These are phyloP conservation scores for Cloeon dipterum DNA, from an alignment of 2,888 invertebrate genomes.

Conservation along the genomic window DNA sequence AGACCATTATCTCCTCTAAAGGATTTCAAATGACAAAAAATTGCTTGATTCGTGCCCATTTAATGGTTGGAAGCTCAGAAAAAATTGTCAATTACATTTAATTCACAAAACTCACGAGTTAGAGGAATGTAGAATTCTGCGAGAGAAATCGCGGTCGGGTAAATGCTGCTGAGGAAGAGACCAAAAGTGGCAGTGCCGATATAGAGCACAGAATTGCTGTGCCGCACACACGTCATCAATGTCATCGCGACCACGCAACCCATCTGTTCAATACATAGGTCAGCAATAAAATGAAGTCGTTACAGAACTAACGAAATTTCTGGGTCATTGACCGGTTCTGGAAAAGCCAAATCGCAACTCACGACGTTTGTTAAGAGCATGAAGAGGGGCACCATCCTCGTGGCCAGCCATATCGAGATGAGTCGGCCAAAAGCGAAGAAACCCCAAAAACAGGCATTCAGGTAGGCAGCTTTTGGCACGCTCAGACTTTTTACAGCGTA, in stretches of 20 bases:
- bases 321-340: too few relatives aligned
- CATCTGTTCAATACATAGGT: too few relatives aligned
- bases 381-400: neutral
- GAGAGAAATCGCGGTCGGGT: neutral
- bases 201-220: neutral
- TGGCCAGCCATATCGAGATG: neutral
- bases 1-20: too few relatives aligned
- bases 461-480: neutral
- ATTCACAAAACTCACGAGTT: neutral
- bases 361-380: neutral
- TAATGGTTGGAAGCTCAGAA: too few relatives aligned
- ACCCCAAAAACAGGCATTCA: constrained; percentile 1
- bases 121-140: neutral
- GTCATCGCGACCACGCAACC: neutral
- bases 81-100: too few relatives aligned
- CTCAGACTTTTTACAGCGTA: neutral
- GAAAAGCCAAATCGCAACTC: neutral
- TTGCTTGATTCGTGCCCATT: too few relatives aligned
- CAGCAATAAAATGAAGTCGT: too few relatives aligned
- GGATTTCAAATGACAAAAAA: too few relatives aligned
- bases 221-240: neutral
- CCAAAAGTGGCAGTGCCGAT: neutral
- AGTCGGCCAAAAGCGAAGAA: neutral
- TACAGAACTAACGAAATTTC: too few relatives aligned
- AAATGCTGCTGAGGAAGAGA: neutral